Evolutionary conservation across 2,888 invertebrate genomes (phyloP), one percentile per base, ranked within the genome.

Genomic region (Clistopyga incitator): DNA sequence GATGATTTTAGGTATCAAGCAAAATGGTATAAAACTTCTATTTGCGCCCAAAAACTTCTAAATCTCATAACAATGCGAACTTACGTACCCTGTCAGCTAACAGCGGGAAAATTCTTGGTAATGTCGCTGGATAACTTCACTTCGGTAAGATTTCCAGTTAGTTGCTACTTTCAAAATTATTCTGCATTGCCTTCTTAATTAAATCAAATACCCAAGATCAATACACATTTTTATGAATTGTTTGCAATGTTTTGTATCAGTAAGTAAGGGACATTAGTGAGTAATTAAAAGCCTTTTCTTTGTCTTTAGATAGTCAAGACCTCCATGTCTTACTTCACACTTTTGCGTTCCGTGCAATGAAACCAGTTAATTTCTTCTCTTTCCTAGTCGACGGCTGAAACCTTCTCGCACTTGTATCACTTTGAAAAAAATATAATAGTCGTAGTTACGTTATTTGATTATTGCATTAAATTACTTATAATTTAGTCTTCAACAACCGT

Each of bases 61-160:
- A 70, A 50, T 34, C 38, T 80, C 8, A 70, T 84, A n/a, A 42
- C 64, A 18, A 70, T 84, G 70, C 54, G 74, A 25, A 81, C 61
- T 59, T 29, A 56, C 11, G 64, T 54, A 52, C 74, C 84, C 34
- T 84, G 84, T 78, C 70, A 70, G 42, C 45, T 84, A 56, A 84
- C 74, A 59, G 84, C 81, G 3, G 84, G 81, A 0, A 84, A 81
- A 59, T 47, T 84, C 13, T 23, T 70, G 20, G 56, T 77, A 1
- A 81, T 84, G 84, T 84, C 84, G 20, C 15, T 84, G 70, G 81
- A 65, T 18, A 78, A 29, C 20, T 84, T 78, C 13, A 75, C 64
- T 29, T 52, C 74, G 34, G 84, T 84, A 42, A 70, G 78, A 13
- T 52, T 38, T 23, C 11, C 13, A 61, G 15, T 23, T 20, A 50